phyloP scores from a whole-genome alignment of 2,113 vertebrate genomes.

The Nycticebus coucang region DNA sequence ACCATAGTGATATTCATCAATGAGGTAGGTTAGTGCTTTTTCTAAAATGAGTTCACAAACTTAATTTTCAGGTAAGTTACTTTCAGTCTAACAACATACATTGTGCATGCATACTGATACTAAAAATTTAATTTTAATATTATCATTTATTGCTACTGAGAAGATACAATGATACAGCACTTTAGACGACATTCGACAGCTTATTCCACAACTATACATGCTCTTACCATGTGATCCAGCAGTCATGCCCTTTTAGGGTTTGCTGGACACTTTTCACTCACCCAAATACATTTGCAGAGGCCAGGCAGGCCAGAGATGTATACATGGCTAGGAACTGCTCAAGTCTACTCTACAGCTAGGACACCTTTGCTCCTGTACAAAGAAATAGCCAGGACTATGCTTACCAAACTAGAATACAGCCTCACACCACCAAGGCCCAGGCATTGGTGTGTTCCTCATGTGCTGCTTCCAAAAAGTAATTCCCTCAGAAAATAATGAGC shows the following conservation, averaged over 20 bases:
- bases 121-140: not conserved
- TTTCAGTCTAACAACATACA: not conserved
- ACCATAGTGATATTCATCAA: no score
- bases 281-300: not conserved
- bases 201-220: not conserved
- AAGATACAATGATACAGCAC: not conserved
- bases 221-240: not conserved
- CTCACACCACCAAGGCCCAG: not conserved
- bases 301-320: not conserved
- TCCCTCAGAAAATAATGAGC: not conserved
- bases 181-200: not conserved
- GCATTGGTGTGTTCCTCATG: not conserved
- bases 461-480: not conserved
- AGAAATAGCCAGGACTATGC: not conserved
- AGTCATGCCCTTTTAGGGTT: not conserved
- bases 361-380: not conserved
- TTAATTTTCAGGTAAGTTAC: no score
- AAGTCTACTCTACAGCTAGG: not conserved
- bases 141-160: not conserved
- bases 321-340: not conserved
- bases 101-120: not conserved
- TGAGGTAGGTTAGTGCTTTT: no score
- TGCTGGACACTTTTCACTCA: not conserved
- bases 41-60: no score
- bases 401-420: not conserved